Conservation (phyloP, 2,888 invertebrate species). For the Schrankia costaestrigalis region DNA sequence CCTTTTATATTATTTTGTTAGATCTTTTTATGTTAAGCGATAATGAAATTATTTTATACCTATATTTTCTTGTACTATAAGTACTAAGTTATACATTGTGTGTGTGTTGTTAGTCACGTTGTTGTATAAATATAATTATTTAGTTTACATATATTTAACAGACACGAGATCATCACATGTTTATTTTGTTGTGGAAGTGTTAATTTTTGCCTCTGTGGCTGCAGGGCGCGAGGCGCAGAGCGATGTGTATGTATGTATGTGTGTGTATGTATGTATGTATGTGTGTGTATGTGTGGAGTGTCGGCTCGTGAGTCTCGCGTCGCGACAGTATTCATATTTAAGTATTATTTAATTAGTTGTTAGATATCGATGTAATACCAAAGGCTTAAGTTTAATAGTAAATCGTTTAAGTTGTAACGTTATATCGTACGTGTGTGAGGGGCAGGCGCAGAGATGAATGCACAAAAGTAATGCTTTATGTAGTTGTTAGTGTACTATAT, state of each 20-base stretch:
- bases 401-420: slow-evolving; percentile 35
- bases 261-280: slow-evolving; percentile 10
- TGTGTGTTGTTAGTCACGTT: slow-evolving; percentile 19
- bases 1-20: slow-evolving; percentile 33
- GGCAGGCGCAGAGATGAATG: slow-evolving; percentile 40
- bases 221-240: too few relatives aligned
- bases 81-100: slow-evolving; percentile 21
- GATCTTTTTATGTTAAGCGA: slow-evolving; percentile 21
- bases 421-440: slow-evolving; percentile 6
- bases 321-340: slow-evolving; percentile 37
- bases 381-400: slow-evolving; percentile 44
- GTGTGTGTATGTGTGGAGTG: slow-evolving; percentile 6
- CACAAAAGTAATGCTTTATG: slow-evolving; percentile 73
- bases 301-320: slow-evolving; percentile 12
- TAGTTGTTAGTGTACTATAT: slow-evolving; percentile 66
- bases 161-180: slow-evolving; percentile 14
- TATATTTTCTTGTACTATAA: slow-evolving; percentile 29
- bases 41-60: slow-evolving; percentile 14
- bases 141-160: slow-evolving; percentile 11
- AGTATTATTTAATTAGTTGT: slow-evolving; percentile 47
- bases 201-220: too few relatives aligned
- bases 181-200: too few relatives aligned
- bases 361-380: slow-evolving; percentile 48
- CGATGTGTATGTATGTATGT: too few relatives aligned
- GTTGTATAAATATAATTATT: slow-evolving; percentile 11